phyloP scores from a whole-genome alignment of 1,140 invertebrate species.

The Drosophila tropicalis region DNA sequence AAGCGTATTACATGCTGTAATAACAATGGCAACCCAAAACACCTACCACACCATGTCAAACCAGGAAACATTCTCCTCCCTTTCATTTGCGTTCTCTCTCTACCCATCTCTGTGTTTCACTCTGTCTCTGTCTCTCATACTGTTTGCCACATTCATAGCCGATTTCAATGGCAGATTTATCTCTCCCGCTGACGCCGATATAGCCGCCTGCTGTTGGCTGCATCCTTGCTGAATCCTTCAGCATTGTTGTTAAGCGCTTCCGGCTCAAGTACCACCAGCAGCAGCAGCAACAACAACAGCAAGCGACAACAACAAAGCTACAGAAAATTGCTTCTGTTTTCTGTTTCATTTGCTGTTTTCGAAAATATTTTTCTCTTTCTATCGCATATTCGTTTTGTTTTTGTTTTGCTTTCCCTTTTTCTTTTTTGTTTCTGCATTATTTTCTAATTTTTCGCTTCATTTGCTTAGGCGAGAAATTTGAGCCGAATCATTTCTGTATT shows the following conservation, averaged over 20 bases:
- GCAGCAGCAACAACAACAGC: constrained; percentile 12
- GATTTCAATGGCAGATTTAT: constrained; percentile 53
- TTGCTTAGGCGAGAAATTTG: constrained; percentile 33
- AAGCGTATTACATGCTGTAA: constrained; percentile 78
- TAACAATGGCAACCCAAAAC: constrained; percentile 64
- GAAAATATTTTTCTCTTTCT: constrained; percentile 30
- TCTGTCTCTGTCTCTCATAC: not conserved
- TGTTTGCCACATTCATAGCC: constrained; percentile 33
- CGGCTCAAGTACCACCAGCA: constrained; percentile 66
- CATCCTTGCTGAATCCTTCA: constrained; percentile 39
- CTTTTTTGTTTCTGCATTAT: constrained; percentile 45
- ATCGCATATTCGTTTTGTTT: constrained; percentile 7
- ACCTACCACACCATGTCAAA: not conserved
- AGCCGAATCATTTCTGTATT: constrained; percentile 37
- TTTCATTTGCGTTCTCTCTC: not conserved
- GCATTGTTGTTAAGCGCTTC: constrained; percentile 60
- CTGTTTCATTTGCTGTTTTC: constrained; percentile 32
- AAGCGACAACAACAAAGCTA: constrained; percentile 2
- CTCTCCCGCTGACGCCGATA: constrained; percentile 25
- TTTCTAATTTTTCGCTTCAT: constrained; percentile 78
- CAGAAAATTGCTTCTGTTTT: constrained; percentile 40
- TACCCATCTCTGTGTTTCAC: not conserved
- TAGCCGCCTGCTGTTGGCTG: constrained; percentile 39
- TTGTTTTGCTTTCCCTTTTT: constrained; percentile 4
- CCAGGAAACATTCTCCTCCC: constrained; percentile 27